Percentiles rank a stretch among this genome's conserved stretches.
Conservation (phyloP, 2,113 vertebrate species). For the Herpailurus yagouaroundi region DNA sequence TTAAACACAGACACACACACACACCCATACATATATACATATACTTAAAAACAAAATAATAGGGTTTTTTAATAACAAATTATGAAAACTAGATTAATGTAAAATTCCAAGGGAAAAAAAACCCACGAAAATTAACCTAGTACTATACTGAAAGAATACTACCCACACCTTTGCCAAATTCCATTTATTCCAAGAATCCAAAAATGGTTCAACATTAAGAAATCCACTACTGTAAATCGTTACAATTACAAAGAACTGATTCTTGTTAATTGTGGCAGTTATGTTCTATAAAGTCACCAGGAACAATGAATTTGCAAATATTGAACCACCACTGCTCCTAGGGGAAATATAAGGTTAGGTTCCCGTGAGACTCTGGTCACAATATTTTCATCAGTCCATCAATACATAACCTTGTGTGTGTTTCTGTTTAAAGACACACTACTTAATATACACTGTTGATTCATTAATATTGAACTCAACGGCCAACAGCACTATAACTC, state of each 20-base stretch:
- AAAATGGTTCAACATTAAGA: constrained; percentile 29
- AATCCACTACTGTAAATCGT: constrained; percentile 25
- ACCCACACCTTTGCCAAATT: constrained; percentile 6
- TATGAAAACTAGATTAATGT: neutral
- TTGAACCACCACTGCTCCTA: neutral
- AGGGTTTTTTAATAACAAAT: constrained; percentile 25
- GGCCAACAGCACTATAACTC: neutral
- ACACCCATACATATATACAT: neutral
- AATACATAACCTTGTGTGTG: neutral
- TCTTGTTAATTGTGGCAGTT: constrained; percentile 9
- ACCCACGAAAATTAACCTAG: neutral
- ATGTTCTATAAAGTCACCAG: constrained; percentile 10
- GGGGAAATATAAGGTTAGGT: neutral
- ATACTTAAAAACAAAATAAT: constrained; percentile 23
- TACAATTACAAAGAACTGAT: constrained; percentile 4
- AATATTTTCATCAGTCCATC: neutral
- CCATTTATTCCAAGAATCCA: constrained; percentile 37
- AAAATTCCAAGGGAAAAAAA: neutral
- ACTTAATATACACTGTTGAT: neutral
- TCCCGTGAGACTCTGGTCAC: neutral
- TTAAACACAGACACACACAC: neutral
- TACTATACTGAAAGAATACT: neutral
- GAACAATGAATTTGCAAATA: neutral
- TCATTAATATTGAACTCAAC: constrained; percentile 27
- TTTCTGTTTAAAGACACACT: constrained; percentile 1